Base-by-base conservation (phyloP, 37 sponge, comb jelly and placozoan genomes). In the Halisarca cf. caerulea region DNA sequence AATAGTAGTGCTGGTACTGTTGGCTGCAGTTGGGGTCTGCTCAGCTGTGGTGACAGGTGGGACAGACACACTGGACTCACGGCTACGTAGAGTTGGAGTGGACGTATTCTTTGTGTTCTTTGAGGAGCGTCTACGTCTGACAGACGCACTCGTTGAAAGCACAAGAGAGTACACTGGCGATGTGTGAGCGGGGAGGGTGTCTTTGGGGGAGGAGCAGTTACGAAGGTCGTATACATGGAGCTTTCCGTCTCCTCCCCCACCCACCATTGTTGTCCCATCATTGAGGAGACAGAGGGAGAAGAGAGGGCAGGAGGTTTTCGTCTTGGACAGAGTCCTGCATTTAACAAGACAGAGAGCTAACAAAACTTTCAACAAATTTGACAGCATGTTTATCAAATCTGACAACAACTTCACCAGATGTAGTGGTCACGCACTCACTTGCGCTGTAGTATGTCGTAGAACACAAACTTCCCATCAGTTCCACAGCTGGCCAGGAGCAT, bases 401-500 rank as follows among this genome's bases (percentile, higher is more conserved):
- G 54, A 41, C n/a, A 33, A 36, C 11, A 60, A 81, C 18, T 59
- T 23, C 15, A 6, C 28, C 6, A 21, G 8, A 58, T 35, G 20
- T 15, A 81, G 6, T 32, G 0, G 42, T 27, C 25, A 27, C 30
- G 1, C 21, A 34, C 87, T 80, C 36, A 93, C 94, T 85, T 93
- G 84, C 94, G 90, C 60, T 87, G 83, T 2, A 87, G 77, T 9
- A 90, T 82, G 80, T 93, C 94, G 60, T 87, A 87, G 58, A 88
- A 88, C 2, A 62, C 74, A 36, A 93, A 85, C 41, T 42, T 66
- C 27, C 82, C 60, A 36, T 90, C 94, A 40, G 55, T 33, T 0
- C 94, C 94, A 45, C 83, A 85, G 81, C 90, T 93, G 41, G 88
- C 80, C 83, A 93, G 66, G 39, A 93, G 64, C 79, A 89, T 82